Evolutionary conservation across 1,140 invertebrate species (phyloP).

Genomic region (Heliconius himera): DNA sequence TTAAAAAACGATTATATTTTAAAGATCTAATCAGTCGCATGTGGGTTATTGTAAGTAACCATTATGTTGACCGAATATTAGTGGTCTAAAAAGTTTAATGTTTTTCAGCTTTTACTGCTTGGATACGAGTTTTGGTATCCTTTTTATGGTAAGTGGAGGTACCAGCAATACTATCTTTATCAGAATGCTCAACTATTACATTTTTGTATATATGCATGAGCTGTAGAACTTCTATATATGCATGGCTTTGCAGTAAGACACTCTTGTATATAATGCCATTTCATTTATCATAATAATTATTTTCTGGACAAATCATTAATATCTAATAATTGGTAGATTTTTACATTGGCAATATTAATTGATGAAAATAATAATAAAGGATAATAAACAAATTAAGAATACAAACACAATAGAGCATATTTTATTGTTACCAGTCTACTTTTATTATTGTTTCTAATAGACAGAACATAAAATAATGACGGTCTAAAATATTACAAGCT

Average conservation of each 20-base stretch:
- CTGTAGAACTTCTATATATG: slow-evolving; percentile 24
- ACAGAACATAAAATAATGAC: too few species aligned
- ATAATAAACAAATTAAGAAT: background rate
- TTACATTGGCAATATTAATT: background rate
- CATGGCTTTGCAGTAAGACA: slow-evolving; percentile 30
- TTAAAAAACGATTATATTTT: background rate
- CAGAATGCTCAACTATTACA: slow-evolving; percentile 31
- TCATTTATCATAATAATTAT: slow-evolving; percentile 6
- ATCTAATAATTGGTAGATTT: background rate
- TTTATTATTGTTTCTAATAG: background rate
- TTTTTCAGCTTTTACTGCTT: slow-evolving; percentile 79
- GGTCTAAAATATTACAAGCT: too few species aligned
- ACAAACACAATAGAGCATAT: background rate
- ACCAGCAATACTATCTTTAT: slow-evolving; percentile 70
- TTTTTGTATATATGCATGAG: slow-evolving; percentile 34
- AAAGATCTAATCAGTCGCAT: slow-evolving; percentile 40
- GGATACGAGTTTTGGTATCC: slow-evolving; percentile 77
- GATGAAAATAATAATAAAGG: background rate
- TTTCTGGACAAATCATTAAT: background rate
- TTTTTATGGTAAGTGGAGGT: slow-evolving; percentile 78
- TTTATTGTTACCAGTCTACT: background rate
- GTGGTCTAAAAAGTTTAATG: slow-evolving; percentile 74
- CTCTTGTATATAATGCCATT: slow-evolving; percentile 30
- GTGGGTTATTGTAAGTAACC: slow-evolving; percentile 42
- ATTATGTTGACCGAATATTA: slow-evolving; percentile 55